Percentiles rank a stretch among this genome's conserved stretches.
phyloP scores from a whole-genome alignment of 2,113 vertebrate genomes.

The Triplophysa siluroides region DNA sequence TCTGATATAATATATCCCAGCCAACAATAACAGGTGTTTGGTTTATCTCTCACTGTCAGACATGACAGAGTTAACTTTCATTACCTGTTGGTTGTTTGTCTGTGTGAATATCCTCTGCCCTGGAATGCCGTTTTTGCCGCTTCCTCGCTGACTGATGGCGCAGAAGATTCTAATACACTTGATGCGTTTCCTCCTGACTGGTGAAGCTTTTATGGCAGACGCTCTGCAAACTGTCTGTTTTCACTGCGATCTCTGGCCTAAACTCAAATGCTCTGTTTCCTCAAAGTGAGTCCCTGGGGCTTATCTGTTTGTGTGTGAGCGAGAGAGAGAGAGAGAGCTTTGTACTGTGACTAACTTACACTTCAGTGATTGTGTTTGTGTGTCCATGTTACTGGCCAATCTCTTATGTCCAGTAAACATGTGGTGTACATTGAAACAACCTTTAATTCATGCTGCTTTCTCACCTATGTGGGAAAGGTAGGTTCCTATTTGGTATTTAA shows the following conservation, averaged over 20 bases:
- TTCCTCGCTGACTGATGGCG: neutral
- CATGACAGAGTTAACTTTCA: neutral
- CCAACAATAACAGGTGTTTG: no score
- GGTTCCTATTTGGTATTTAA: neutral
- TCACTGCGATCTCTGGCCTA: neutral
- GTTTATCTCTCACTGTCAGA: neutral
- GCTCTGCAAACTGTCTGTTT: neutral
- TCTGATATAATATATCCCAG: constrained; percentile 15
- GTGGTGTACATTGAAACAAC: neutral
- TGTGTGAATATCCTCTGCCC: neutral
- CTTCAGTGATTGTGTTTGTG: neutral
- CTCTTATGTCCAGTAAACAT: neutral
- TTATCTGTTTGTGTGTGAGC: constrained; percentile 5
- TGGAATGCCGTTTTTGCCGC: neutral
- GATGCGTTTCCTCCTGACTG: neutral
- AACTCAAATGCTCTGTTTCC: neutral
- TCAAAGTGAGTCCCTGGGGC: neutral
- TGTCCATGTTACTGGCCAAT: neutral
- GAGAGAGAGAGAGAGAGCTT: neutral
- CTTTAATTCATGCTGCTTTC: no score
- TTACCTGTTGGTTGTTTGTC: constrained; percentile 9
- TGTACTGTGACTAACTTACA: neutral
- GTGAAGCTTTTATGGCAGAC: neutral
- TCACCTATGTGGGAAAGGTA: no score
- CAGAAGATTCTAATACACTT: neutral